Evolutionary conservation across 1,140 invertebrate species (phyloP), one percentile per base, ranked within the genome.

Genomic region (Teleogryllus occipitalis): DNA sequence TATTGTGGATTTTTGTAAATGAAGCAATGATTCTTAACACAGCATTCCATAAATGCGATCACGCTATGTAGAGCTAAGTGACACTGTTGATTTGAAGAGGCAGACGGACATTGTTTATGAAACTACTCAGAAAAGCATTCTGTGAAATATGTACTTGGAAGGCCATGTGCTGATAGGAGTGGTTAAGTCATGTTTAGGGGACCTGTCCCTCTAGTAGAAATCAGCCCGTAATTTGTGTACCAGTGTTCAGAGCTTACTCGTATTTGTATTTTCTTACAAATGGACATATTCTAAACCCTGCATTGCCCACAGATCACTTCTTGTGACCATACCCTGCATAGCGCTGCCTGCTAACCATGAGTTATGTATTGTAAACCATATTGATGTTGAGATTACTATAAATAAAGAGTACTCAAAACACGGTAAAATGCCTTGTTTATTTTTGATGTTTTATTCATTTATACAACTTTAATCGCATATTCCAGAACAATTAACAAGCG

Each of bases 301-400:
- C 18, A 0, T 65, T 65, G 10, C 10, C 18, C 18, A 18, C 18
- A 65, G 54, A 14, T 65, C 54, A 65, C 10, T 2, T 65, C 10
- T 18, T 14, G 10, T 65, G 54, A 65, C 18, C 18, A 18, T 65
- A 65, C 54, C 54, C 54, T 15, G 54, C 54, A 65, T 65, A 14
- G 18, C 10, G 0, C 18, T 18, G 18, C 54, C 54, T 65, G 54
- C 54, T 10, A 65, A 14, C 18, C 18, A 65, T 65, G 54, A 65
- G 10, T 65, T 65, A 65, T 14, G 10, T 65, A 65, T 65, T 65
- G 54, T 65, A 65, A 65, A 14, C 54, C 54, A 65, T 65, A 65
- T 65, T 65, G 54, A 65, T 65, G 54, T 65, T 65, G 54, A 65
- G 10, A 65, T 65, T 65, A 65, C 54, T 65, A 65, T 65, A 65